Evolutionary conservation across 2,797 vertebrate species (phyloP).

Genomic region (Typhlichthys eigenmanni): DNA sequence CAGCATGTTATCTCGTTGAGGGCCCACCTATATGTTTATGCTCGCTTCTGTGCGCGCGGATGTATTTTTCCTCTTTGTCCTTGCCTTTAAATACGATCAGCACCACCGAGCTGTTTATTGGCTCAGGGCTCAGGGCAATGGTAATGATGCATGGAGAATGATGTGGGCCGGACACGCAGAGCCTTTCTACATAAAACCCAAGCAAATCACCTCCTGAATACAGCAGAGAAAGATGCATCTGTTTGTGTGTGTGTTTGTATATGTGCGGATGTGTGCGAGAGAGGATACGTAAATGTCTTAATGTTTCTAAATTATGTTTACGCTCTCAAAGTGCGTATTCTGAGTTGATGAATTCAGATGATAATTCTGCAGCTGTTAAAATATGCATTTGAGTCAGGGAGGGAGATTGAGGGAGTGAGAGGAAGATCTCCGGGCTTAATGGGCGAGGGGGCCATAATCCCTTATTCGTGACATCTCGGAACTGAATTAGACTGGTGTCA

Average conservation of each 20-base stretch:
- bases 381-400: constrained; percentile 20
- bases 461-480: too few species aligned
- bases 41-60: constrained; percentile 12
- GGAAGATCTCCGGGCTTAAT: too few species aligned
- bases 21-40: neutral
- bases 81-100: constrained; percentile 67
- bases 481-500: too few species aligned
- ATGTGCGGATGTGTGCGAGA: constrained; percentile 2
- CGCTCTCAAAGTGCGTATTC: constrained; percentile 22
- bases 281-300: constrained; percentile 27
- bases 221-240: constrained; percentile 34
- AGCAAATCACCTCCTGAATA: constrained; percentile 32
- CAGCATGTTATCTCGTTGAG: too few species aligned
- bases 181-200: constrained; percentile 54
- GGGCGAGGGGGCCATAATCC: too few species aligned
- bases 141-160: constrained; percentile 80
- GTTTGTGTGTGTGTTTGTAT: constrained; percentile 15
- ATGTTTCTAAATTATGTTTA: constrained; percentile 24
- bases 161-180: constrained; percentile 58
- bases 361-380: constrained; percentile 33
- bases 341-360: constrained; percentile 22
- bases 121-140: constrained; percentile 71
- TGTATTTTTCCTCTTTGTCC: constrained; percentile 55
- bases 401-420: neutral
- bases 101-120: constrained; percentile 77